Percentiles rank a stretch among this genome's conserved stretches.
Evolutionary conservation across 2,888 invertebrate genomes (phyloP).

Genomic region (Oxystoma pomonae): DNA sequence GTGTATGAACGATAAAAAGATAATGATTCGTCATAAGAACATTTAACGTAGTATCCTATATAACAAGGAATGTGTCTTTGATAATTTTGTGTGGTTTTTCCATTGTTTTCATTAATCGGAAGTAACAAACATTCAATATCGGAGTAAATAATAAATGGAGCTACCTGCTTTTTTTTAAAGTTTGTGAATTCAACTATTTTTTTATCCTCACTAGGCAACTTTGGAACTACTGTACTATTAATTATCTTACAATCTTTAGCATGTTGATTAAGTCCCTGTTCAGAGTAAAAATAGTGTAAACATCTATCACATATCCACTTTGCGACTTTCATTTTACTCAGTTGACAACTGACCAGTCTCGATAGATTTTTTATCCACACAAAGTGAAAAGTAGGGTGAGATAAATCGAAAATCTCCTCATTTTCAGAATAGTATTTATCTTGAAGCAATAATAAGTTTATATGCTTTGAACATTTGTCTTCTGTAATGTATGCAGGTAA

Average conservation of each 20-base stretch:
- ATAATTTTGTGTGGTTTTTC: neutral
- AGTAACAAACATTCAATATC: constrained; percentile 1
- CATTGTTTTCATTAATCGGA: neutral
- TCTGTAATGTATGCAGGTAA: constrained; percentile 7
- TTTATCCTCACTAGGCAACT: neutral
- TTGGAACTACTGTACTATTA: neutral
- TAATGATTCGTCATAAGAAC: constrained; percentile 10
- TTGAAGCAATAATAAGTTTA: neutral
- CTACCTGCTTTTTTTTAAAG: constrained; percentile 6
- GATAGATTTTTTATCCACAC: constrained; percentile 4
- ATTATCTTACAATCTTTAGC: constrained; percentile 4
- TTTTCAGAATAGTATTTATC: neutral
- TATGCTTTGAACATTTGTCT: neutral
- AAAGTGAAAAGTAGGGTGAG: neutral
- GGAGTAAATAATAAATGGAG: constrained; percentile 6
- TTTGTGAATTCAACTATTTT: constrained; percentile 5
- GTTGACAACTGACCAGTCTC: constrained; percentile 1
- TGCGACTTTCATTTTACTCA: neutral
- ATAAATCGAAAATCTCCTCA: neutral
- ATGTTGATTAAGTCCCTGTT: constrained; percentile 2
- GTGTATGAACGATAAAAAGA: constrained; percentile 12
- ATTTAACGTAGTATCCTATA: constrained; percentile 15
- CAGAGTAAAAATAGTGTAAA: constrained; percentile 1
- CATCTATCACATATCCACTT: constrained; percentile 5
- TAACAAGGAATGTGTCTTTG: constrained; percentile 5